Base-by-base conservation (phyloP, 2,113 vertebrate genomes). In the Casuarius casuarius region DNA sequence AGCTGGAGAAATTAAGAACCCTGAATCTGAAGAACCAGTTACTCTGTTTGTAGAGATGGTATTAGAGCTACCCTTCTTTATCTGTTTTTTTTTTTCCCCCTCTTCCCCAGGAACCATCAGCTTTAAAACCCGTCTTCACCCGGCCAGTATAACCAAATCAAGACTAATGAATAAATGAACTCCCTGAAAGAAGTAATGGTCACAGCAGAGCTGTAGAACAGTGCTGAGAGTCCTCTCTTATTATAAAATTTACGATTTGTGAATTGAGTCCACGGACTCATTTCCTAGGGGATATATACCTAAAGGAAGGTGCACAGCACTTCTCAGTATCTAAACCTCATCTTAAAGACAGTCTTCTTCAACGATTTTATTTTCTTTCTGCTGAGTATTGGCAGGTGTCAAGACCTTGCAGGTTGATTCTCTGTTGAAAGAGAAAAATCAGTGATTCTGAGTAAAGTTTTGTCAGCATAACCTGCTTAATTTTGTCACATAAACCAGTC, bases 1-100 rank as follows among this genome's bases (percentile, higher is more conserved):
- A 90, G 42, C 76, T 48, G 81, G 82, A 81, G 92, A 89, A 96
- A 91, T 94, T 35, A 68, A 51, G 67, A 92, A 31, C 44, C 25
- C 12, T 78, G 83, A 90, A 46, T 75, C 48, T 56, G 59, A 66
- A 79, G 89, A 83, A 82, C 7, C 7, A 87, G 40, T 59, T 85
- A 56, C 31, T 68, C 56, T 63, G n/a, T 88, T 84, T 81, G 58
- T 59, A 82, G 46, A 48, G 26, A 78, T 90, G 8, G 20, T 35
- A 78, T 75, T 75, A 83, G 44, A 44, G 33, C 23, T 20, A 84
- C 25, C 31, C 38, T 13, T 75, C 23, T 73, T 46, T 40, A 81
- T 61, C 28, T 21, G 51, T 16, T 22, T 28, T 66, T 72, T 49
- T 56, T 62, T 75, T 86, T 84, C 63, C 4, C 29, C 21, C 29